phyloP scores from a whole-genome alignment of 2,113 vertebrate species.

The Urocolius indicus region DNA sequence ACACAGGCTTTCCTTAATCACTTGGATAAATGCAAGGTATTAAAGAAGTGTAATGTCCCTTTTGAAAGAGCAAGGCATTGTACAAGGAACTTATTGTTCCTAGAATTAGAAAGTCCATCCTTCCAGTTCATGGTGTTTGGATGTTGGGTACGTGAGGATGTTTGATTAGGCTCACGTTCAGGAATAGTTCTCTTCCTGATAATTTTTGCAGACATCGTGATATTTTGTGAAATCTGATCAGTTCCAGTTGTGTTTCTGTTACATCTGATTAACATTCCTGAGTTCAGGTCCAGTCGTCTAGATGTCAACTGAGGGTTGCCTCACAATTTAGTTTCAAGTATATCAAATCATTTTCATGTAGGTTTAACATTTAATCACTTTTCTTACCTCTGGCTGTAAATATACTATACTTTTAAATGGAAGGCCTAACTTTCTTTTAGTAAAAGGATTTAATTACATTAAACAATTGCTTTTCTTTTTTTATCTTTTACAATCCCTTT shows the following conservation, averaged over 20 bases:
- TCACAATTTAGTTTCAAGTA: neutral
- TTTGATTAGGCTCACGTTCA: neutral
- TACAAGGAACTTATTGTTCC: neutral
- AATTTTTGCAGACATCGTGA: neutral
- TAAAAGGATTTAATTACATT: neutral
- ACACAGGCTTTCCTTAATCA: neutral
- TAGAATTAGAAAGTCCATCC: neutral
- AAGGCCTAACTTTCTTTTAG: neutral
- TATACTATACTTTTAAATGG: neutral
- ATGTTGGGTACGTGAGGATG: neutral
- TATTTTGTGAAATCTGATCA: neutral
- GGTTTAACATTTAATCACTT: accelerated
- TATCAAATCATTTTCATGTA: neutral
- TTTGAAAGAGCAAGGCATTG: neutral
- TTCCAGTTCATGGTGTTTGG: neutral
- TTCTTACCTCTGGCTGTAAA: neutral
- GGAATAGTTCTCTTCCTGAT: neutral
- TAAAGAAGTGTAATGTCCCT: neutral
- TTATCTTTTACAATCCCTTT: neutral
- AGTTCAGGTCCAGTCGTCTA: neutral
- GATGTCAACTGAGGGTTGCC: neutral
- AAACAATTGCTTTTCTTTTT: neutral
- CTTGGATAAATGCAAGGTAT: neutral
- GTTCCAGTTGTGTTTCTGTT: neutral
- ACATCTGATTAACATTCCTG: neutral